Evolutionary conservation across 2,113 vertebrate genomes (phyloP).

Genomic region (Anguilla rostrata): DNA sequence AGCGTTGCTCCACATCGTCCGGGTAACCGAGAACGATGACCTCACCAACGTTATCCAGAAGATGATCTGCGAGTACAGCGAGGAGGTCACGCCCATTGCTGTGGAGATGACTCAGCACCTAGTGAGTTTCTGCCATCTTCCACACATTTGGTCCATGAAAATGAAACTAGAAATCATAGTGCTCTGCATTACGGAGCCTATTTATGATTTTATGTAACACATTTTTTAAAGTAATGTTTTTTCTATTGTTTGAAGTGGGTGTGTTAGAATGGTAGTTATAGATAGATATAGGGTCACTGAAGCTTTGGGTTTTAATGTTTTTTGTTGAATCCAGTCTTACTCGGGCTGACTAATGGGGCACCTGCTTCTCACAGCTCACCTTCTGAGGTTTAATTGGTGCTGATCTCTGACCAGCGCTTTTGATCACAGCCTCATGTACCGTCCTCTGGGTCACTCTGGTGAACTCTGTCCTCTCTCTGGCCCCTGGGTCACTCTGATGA

Average conservation of each 20-base stretch:
- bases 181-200: no score
- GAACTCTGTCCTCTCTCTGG: no score
- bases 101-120: conserved; percentile 99
- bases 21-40: conserved; percentile 98
- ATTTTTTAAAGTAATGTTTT: neutral
- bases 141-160: neutral
- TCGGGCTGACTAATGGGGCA: no score
- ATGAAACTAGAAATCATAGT: neutral
- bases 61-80: conserved; percentile 99
- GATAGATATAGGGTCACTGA: no score
- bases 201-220: no score
- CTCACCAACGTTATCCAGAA: conserved; percentile 99
- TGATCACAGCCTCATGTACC: neutral
- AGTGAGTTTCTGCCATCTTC: conserved; percentile 67
- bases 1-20: conserved; percentile 95
- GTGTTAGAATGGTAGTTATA: no score
- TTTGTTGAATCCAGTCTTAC: neutral
- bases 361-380: no score
- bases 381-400: neutral
- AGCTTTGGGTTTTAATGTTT: neutral
- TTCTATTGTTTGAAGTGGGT: neutral
- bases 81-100: conserved; percentile 97
- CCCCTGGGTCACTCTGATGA: no score
- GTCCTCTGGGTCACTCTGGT: no score
- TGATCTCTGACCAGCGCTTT: neutral